Conservation (phyloP, 1,140 invertebrate species). For the Parapsyche elsis region DNA sequence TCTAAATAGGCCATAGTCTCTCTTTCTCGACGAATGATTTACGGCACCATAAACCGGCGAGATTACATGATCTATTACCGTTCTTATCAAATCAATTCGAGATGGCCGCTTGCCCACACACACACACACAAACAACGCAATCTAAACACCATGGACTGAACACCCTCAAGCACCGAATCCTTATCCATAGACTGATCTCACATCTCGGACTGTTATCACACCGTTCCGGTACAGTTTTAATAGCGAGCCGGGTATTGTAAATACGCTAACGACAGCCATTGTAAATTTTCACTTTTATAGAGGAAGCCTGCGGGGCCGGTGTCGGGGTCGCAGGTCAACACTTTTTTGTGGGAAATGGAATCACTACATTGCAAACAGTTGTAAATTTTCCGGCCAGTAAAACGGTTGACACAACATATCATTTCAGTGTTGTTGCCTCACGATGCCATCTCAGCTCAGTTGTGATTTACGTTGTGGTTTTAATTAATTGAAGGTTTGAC, state of each 20-base stretch:
- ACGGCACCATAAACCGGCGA: conserved; percentile 46
- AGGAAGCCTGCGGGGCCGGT: conserved; percentile 39
- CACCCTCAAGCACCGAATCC: conserved; percentile 1
- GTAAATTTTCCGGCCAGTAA: conserved; percentile 13
- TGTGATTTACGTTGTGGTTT: neutral
- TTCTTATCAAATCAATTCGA: conserved; percentile 49
- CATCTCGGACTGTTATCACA: conserved; percentile 7
- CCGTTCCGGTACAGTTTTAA: conserved; percentile 43
- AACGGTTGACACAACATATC: conserved; percentile 13
- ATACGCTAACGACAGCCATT: conserved; percentile 42
- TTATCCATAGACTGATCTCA: conserved; percentile 12
- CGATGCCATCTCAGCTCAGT: neutral
- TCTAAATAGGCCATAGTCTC: conserved; percentile 45
- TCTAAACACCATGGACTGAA: neutral
- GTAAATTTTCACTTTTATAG: conserved; percentile 52
- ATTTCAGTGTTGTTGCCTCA: neutral
- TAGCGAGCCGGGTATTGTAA: conserved; percentile 28
- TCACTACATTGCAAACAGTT: conserved; percentile 8
- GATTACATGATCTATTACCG: conserved; percentile 54
- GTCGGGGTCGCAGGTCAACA: conserved; percentile 33
- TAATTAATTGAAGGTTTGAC: conserved; percentile 80
- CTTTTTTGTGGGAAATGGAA: conserved; percentile 43
- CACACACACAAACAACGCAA: neutral
- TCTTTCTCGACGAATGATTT: conserved; percentile 42
- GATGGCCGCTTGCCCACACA: conserved; percentile 42